Evolutionary conservation across 2,797 vertebrate genomes (phyloP).

Genomic region (Sorex maritimensis): DNA sequence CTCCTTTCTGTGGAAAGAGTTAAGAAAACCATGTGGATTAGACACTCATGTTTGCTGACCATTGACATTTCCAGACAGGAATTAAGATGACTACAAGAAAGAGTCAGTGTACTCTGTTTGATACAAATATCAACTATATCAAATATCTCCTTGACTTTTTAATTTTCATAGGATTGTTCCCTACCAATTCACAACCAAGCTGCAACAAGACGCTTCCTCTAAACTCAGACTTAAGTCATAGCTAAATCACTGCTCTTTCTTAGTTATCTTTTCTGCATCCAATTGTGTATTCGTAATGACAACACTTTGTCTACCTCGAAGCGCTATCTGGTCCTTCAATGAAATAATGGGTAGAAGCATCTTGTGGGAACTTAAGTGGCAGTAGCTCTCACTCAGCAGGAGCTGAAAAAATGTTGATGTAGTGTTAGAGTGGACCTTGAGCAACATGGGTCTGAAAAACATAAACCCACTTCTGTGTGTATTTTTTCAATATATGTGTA

Average conservation of each 20-base stretch:
- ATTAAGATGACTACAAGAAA: constrained; percentile 2
- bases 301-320: background rate
- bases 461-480: background rate
- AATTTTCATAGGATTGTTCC: background rate
- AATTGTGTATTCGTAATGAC: background rate
- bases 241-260: background rate
- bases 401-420: background rate
- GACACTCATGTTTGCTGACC: background rate
- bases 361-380: background rate
- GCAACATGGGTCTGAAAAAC: background rate
- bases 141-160: background rate
- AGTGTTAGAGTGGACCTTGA: background rate
- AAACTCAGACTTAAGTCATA: background rate
- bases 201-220: background rate
- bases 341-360: background rate
- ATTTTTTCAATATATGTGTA: background rate
- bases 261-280: background rate
- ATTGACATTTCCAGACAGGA: background rate
- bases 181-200: background rate
- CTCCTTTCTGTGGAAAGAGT: constrained; percentile 95
- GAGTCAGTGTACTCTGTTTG: background rate
- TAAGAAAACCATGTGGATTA: background rate
- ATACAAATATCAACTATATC: background rate
- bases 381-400: background rate
- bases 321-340: background rate